Base-by-base conservation (phyloP, 2,888 invertebrate species). In the Oscheius myriophilus region DNA sequence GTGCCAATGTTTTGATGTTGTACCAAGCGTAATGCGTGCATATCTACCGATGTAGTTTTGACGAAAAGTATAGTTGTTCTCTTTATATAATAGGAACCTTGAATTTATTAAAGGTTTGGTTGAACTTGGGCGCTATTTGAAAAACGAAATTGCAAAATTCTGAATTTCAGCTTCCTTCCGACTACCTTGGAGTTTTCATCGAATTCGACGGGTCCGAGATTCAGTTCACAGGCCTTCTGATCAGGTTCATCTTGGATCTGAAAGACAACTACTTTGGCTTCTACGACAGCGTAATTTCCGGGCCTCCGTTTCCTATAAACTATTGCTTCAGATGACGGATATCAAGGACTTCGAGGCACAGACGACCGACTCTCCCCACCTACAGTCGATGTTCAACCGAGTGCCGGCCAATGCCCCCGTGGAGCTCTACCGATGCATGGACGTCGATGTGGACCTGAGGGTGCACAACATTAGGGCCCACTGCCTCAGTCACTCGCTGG, bases 201-300 rank as follows among this genome's bases (percentile, higher is more conserved):
- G 95, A 96, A 89, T 93, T 97, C 43, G 96, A 96, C 0, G 94
- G 96, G 0, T 95, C 96, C 0, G 92, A 94, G 41, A 88, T 97
- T 7, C 91, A 93, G 81, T 90, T 96, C 0, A 96, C 95, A 86
- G 97, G 97, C 2, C 92, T 95, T 21, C 91, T 96, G 9, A 90
- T 98, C 42, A 91, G 93, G 66, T 92, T 79, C 42, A 70, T 86
- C 39, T 69, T 86, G 69, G 76, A 80, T 64, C 84, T 88, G 49
- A 86, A 92, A 90, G 96, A 98, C 89, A 97, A 97, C 86, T 94
- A 97, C 78, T 95, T 98, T 87, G 97, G 97, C 0, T 95, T 95
- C 88, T 93, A 95, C 89, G 96, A 97, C 88, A 72, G 73, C 61
- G 83, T 84, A 45, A 64, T 70, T 41, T 43, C n/a, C n/a, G n/a